These are phyloP conservation scores for Delphinapterus leucas DNA, from an alignment of 2,113 vertebrate species.

Conservation along the genomic window DNA sequence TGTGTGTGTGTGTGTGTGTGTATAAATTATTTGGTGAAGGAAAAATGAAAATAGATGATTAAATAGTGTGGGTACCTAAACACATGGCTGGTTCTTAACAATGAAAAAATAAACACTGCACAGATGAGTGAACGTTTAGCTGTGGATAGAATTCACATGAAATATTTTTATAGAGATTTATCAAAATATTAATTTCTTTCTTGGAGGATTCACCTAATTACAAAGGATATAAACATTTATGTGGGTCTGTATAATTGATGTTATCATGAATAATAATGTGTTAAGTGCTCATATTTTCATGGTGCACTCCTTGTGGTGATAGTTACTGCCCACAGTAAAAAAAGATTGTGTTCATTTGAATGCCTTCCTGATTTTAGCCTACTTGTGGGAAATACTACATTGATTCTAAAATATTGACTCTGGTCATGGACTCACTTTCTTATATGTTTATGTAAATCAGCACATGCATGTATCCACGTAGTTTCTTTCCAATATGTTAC, in stretches of 20 bases:
- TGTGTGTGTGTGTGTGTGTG: not conserved
- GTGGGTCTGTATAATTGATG: not conserved
- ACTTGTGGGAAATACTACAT: not conserved
- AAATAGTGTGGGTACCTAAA: slow-evolving; percentile 20
- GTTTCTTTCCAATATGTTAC: not conserved
- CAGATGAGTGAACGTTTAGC: not conserved
- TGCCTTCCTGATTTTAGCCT: not conserved
- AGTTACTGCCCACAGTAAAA: not conserved
- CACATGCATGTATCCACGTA: not conserved
- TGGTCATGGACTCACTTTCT: not conserved
- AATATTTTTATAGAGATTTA: slow-evolving; percentile 35
- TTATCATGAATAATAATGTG: not conserved
- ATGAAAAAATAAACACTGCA: slow-evolving; percentile 28
- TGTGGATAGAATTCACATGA: slow-evolving; percentile 36
- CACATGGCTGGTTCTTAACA: slow-evolving; percentile 48
- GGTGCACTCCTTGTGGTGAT: not conserved
- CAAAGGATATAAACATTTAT: slow-evolving; percentile 3
- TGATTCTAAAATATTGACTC: slow-evolving; percentile 32
- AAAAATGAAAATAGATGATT: slow-evolving; percentile 43
- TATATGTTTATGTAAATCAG: not conserved
- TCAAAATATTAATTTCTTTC: not conserved
- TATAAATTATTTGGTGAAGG: slow-evolving; percentile 31
- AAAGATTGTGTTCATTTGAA: not conserved
- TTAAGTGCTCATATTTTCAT: not conserved
- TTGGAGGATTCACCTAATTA: not conserved